A percentile compares a stretch with the other conserved stretches of the same genome.
phyloP scores from a whole-genome alignment of 2,113 vertebrate species.

The Ovibos moschatus region DNA sequence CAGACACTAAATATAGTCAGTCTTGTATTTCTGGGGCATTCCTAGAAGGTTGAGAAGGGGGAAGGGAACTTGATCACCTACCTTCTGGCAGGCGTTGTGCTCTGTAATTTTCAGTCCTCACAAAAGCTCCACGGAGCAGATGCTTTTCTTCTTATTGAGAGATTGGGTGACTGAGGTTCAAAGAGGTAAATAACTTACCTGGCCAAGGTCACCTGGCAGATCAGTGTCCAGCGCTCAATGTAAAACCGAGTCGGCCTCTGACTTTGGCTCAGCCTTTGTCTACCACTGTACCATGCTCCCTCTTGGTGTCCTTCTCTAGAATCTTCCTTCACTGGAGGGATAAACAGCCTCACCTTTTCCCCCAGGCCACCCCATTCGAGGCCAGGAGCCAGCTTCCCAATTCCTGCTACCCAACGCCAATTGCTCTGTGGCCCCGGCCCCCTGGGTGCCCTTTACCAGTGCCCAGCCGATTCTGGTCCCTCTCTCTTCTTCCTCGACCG shows the following conservation, averaged over 20 bases:
- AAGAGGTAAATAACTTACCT: neutral
- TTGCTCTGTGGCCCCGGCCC: accelerated
- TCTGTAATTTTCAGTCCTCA: neutral
- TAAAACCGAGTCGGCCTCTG: neutral
- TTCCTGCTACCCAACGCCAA: neutral
- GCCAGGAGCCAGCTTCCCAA: neutral
- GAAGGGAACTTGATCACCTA: neutral
- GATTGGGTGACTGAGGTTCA: neutral
- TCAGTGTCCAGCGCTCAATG: neutral
- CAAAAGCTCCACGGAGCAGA: neutral
- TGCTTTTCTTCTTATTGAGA: neutral
- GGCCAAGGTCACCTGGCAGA: neutral
- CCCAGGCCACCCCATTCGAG: neutral
- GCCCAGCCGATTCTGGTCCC: neutral
- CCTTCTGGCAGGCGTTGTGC: neutral
- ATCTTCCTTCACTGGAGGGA: neutral
- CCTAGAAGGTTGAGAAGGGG: neutral
- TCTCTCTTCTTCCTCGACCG: neutral
- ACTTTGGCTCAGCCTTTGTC: neutral
- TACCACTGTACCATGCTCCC: neutral
- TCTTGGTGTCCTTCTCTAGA: neutral
- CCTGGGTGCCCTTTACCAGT: neutral
- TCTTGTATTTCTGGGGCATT: conserved; percentile 43
- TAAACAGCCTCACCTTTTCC: neutral
- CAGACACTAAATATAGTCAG: conserved; percentile 19